Base-by-base conservation (phyloP, 2,888 invertebrate genomes). In the Callosobruchus maculatus region DNA sequence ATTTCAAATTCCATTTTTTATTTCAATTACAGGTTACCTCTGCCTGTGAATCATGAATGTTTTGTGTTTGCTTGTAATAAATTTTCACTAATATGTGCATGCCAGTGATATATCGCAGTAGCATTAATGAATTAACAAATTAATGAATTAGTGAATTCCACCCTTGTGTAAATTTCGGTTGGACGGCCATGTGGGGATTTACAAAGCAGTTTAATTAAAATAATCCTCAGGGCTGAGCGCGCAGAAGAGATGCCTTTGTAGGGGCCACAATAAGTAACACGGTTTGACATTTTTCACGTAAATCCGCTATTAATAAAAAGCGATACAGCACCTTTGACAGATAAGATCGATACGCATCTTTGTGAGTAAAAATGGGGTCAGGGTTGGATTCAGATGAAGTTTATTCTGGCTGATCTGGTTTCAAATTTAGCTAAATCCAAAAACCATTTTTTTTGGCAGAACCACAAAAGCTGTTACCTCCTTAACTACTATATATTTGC, bases 221-320 rank as follows among this genome's bases (percentile, higher is more conserved):
- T 49, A 49, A 49, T 49, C 49, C 49, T 18, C 49, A 49, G 49
- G 26, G 49, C 49, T 13, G 49, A 49, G 49, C 49, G 13, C 13
- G 9, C 9, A 49, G 49, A 7, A 49, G 49, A 49, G 49, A 49
- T 49, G 49, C 49, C 49, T 49, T 49, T 49, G 49, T 49, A 49
- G 49, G 49, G 49, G 49, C 49, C 49, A 68, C 68, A 68, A 68
- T 68, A 68, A 68, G 68, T 68, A 68, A 68, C 68, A 22, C 22
- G 21, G 22, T 68, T 68, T 68, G 68, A 68, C 68, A 68, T 68
- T 68, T 68, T 68, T 68, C 68, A 68, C 68, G 68, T 68, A 68
- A 68, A 68, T 68, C 68, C 22, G 68, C 68, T 68, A 68, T 68
- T 68, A 68, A 68, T 68, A 68, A 68, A 68, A 68, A 68, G 68